Percentiles rank a stretch among this genome's conserved stretches.
Evolutionary conservation across 2,888 invertebrate species (phyloP).

Genomic region (Pharmacophagus antenor): DNA sequence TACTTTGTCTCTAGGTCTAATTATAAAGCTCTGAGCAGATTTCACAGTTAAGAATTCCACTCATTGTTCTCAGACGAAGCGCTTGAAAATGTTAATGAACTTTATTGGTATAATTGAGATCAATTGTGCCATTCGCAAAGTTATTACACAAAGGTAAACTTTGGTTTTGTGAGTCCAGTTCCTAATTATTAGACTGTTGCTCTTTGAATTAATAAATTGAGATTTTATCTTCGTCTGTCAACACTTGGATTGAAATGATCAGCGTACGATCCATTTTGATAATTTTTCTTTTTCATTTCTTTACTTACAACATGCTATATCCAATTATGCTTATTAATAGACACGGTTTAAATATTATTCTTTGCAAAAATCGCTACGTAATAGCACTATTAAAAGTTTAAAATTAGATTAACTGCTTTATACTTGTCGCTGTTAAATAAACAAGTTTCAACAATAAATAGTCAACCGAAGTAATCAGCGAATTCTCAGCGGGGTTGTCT

Average conservation of each 20-base stretch:
- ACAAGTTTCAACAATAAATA: slow-evolving; percentile 20
- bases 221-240: slow-evolving; percentile 19
- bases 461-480: slow-evolving; percentile 24
- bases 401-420: slow-evolving; percentile 12
- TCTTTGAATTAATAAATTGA: slow-evolving; percentile 16
- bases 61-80: background rate
- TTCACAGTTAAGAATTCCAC: background rate
- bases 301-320: no score
- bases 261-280: no score
- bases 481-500: slow-evolving; percentile 23
- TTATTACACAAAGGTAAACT: slow-evolving; percentile 13
- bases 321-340: no score
- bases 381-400: slow-evolving; percentile 5
- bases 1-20: background rate
- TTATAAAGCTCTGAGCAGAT: background rate
- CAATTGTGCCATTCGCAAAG: slow-evolving; percentile 4
- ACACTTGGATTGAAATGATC: background rate
- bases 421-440: slow-evolving; percentile 13
- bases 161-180: slow-evolving; percentile 25
- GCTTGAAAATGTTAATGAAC: background rate
- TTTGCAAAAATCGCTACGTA: background rate
- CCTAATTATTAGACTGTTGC: slow-evolving; percentile 13
- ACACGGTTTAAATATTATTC: no score
- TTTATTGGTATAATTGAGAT: background rate
- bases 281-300: no score